Evolutionary conservation across 1,140 invertebrate genomes (phyloP).

Genomic region (Zaprionus tsacasi): DNA sequence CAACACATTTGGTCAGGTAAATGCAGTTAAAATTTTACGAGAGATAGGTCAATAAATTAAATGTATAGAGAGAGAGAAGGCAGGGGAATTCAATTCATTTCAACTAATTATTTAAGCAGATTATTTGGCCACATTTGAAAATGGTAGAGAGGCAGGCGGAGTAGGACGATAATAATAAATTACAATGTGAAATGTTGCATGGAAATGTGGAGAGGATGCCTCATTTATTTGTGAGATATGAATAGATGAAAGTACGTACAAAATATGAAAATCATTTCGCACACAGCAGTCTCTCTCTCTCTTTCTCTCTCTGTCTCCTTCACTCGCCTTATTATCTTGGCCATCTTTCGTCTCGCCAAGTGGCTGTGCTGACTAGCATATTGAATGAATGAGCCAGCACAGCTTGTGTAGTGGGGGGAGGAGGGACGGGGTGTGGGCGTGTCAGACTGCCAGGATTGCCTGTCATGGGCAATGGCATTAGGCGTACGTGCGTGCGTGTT

Average conservation of each 20-base stretch:
- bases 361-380: constrained; percentile 70
- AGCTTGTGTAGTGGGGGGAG: background rate
- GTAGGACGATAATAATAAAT: constrained; percentile 26
- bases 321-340: background rate
- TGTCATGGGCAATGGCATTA: constrained; percentile 49
- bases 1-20: background rate
- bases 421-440: background rate
- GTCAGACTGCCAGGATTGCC: constrained; percentile 24
- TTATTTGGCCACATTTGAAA: constrained; percentile 44
- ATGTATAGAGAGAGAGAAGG: background rate
- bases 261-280: constrained; percentile 77
- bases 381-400: constrained; percentile 46
- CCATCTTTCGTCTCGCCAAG: constrained; percentile 55
- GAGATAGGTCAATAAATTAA: constrained; percentile 6
- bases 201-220: constrained; percentile 38
- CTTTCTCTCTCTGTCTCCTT: background rate
- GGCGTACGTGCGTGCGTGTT: constrained; percentile 75
- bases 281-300: constrained; percentile 11
- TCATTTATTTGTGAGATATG: constrained; percentile 65
- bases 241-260: constrained; percentile 32
- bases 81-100: constrained; percentile 38
- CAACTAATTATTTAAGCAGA: constrained; percentile 75
- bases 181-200: constrained; percentile 13
- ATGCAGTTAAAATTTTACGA: background rate
- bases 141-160: constrained; percentile 3